Conservation (phyloP, 2,113 vertebrate species). For the Laticauda colubrina region DNA sequence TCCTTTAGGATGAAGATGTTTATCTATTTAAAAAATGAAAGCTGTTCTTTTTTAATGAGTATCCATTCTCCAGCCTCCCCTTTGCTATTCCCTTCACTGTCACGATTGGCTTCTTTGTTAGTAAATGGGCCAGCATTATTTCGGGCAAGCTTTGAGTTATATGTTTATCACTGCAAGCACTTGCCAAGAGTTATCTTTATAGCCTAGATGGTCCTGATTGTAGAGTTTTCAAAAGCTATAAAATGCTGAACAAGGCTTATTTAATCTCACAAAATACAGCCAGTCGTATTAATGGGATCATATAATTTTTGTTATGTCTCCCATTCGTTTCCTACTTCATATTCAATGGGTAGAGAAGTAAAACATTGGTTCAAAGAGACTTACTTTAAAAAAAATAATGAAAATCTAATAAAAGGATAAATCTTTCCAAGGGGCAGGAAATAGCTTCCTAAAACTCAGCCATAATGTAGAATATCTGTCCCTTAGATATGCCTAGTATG, state of each 20-base stretch:
- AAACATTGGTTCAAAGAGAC: slow-evolving; percentile 13
- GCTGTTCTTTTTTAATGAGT: slow-evolving; percentile 38
- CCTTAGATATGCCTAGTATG: background rate
- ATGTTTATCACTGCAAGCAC: slow-evolving; percentile 55
- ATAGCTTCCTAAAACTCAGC: background rate
- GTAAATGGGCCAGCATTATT: slow-evolving; percentile 62
- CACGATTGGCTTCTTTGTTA: slow-evolving; percentile 54
- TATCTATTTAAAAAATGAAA: slow-evolving; percentile 64
- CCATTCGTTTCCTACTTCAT: slow-evolving; percentile 47
- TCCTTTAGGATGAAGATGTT: slow-evolving; percentile 57
- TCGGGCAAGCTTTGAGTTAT: slow-evolving; percentile 61
- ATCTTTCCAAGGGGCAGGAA: slow-evolving; percentile 18
- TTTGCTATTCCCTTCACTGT: slow-evolving; percentile 56
- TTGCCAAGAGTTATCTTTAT: slow-evolving; percentile 63
- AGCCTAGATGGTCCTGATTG: slow-evolving; percentile 61
- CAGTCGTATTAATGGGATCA: slow-evolving; percentile 60
- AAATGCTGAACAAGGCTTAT: slow-evolving; percentile 55
- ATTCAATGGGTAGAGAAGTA: slow-evolving; percentile 29
- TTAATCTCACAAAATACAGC: slow-evolving; percentile 64
- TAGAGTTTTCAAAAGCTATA: slow-evolving; percentile 63
- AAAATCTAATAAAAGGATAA: slow-evolving; percentile 13
- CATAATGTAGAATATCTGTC: background rate
- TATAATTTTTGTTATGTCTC: slow-evolving; percentile 42
- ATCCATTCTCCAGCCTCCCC: slow-evolving; percentile 47
- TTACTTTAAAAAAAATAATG: background rate